Evolutionary conservation across 2,113 vertebrate species (phyloP), one percentile per base, ranked within the genome.

Genomic region (Coptodon bakossiorum): DNA sequence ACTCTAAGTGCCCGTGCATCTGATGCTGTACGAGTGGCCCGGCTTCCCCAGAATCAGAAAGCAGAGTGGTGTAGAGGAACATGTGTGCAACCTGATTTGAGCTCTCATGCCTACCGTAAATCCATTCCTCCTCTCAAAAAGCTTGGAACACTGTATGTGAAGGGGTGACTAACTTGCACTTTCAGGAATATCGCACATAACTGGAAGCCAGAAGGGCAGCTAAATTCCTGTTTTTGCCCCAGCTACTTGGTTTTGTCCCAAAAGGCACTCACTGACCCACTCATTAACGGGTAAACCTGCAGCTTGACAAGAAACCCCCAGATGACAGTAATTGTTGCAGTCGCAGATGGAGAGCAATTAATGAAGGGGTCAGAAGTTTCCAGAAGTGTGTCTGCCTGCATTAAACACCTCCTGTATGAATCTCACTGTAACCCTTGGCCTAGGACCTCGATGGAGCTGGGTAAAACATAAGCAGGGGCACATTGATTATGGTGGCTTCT

Each of bases 221-320:
- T 83, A 87, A 83, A 92, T 86, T 93, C 90, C 86, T 91, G 71
- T 84, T 91, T 78, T 89, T 88, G 84, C 91, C 85, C 91, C 71
- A 50, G 59, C 90, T 45, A 56, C 88, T 93, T 94, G 93, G 85
- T 93, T 92, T 89, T 81, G 59, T 90, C 92, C 94, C 92, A 93
- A 89, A 91, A 68, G 83, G 81, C 83, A 89, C 92, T 81, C 89
- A 78, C 68, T 86, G 86, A 93, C 87, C 90, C 88, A 91, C 91
- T 96, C 95, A 96, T 96, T 96, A 96, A 93, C 59, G 43, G 80
- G 84, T 90, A 94, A 94, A 94, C 91, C 91, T 89, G 94, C 91
- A 92, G 93, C 89, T 92, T 90, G 86, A 93, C 94, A 90, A 89
- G 91, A 81, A 93, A 89, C 94, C 91, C 90, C 94, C 89, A 92